A percentile compares a stretch with the other conserved stretches of the same genome.
phyloP scores from a whole-genome alignment of 2,113 vertebrate genomes.

The Desmodus rotundus region DNA sequence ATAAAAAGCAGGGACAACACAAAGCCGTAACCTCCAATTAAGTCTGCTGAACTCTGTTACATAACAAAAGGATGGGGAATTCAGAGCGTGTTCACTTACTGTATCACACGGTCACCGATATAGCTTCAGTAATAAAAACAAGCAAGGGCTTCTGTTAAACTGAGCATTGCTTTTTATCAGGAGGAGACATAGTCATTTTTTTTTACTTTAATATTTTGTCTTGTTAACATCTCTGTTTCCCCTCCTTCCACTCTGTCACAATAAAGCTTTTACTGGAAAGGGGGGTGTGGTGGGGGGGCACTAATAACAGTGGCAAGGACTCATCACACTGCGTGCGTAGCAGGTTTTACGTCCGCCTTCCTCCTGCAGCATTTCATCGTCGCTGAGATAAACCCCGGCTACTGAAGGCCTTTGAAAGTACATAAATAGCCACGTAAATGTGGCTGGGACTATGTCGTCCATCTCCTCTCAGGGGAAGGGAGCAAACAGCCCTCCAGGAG shows the following conservation, averaged over 20 bases:
- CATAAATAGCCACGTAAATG: constrained; percentile 54
- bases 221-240: constrained; percentile 49
- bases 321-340: constrained; percentile 46
- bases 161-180: constrained; percentile 51
- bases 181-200: constrained; percentile 24
- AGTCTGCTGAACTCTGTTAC: background rate
- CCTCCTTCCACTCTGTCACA: background rate
- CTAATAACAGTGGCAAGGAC: background rate
- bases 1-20: background rate
- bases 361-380: constrained; percentile 60
- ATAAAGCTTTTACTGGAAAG: constrained; percentile 55
- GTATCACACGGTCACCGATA: background rate
- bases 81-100: background rate
- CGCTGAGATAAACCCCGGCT: constrained; percentile 60
- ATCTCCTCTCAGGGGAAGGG: constrained; percentile 47
- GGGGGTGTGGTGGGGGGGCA: background rate
- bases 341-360: constrained; percentile 39
- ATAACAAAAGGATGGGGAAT: background rate
- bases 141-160: constrained; percentile 39
- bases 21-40: constrained; percentile 15
- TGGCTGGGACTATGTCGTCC: constrained; percentile 37
- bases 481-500: background rate
- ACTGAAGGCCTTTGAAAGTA: constrained; percentile 37
- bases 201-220: constrained; percentile 39
- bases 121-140: constrained; percentile 53